Evolutionary conservation across 2,888 invertebrate genomes (phyloP), one percentile per base, ranked within the genome.

Genomic region (Synanthedon myopaeformis): DNA sequence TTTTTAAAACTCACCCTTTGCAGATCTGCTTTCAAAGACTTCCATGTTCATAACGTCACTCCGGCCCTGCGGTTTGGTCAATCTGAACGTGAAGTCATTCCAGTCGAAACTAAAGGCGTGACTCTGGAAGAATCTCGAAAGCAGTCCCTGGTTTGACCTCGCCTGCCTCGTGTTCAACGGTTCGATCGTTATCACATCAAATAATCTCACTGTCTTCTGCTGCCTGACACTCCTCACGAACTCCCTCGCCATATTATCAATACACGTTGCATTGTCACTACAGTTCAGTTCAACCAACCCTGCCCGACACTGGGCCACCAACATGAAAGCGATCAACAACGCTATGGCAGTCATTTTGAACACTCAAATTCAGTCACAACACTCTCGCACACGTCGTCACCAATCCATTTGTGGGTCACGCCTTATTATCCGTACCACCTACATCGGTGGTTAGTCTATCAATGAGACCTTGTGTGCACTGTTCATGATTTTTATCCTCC

Each of bases 261-360:
- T 81, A 63, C 91, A 91, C 57, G 89, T 90, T 41, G 90, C 89
- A 73, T 91, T 91, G 65, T 91, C 90, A 71, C 89, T 89, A 76
- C 91, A 91, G 63, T 74, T 79, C 35, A 88, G 62, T 63, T 87
- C 82, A 28, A 57, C 54, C 56, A 84, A 75, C 17, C 58, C 72
- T 55, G 79, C 76, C 53, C 65, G 64, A 58, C 72, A 77, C 55
- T 75, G 74, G 53, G 79, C 76, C 60, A 81, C 65, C 58, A 81
- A 61, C 64, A 79, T 63, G 54, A 81, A 70, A 62, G 78, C 76
- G 58, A 85, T 60, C 57, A 87, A 62, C 62, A 74, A 70, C 65
- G 76, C 70, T 59, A 82, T 64, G 62, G 76, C 75, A 77, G 79
- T 82, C 87, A 87, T 87, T 72, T 77, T 80, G 69, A 62, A 64